Base-by-base conservation (phyloP, 2,888 invertebrate species). In the Cheilosia pagana region DNA sequence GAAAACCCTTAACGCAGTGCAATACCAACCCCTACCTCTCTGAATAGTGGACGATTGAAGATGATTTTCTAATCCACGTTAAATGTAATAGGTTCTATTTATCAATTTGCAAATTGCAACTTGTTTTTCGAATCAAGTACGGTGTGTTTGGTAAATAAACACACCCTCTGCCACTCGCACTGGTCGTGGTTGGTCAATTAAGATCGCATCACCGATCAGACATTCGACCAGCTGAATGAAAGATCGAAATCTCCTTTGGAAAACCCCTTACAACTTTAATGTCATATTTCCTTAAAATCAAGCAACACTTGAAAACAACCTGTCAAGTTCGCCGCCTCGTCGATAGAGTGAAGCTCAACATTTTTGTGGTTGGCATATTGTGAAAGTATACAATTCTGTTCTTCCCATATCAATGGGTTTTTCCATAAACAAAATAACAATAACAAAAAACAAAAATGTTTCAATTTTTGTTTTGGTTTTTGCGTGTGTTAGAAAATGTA, bases 361-460 rank as follows among this genome's bases (percentile, higher is more conserved):
- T 5, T 23, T 41, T 41, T n/a, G 31, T 2, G 31, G 31, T 31
- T 31, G 5, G 5, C 43, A 1, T 2, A n/a, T 25, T 8, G 8
- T 23, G 3, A 39, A 23, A 23, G 35, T 25, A 25, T 8, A 48
- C 23, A 31, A 8, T 31, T 31, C n/a, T 45, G 57, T 59, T 70
- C 70, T 70, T 70, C 59, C 55, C 70, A 45, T 0, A 45, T 14
- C 48, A 23, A 39, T 57, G 57, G 70, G 70, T 70, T 57, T 70
- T 70, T 57, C 31, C 19, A 16, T 1, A 7, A 6, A 10, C 31
- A 48, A 6, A 45, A 19, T 6, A 45, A 16, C 19, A 19, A n/a
- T 5, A 52, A 28, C 16, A 48, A 21, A 48, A 50, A 14, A 3
- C 23, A 35, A 1, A 0, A 31, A 31, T 31, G 8, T 31, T 31